Conservation (phyloP, 2,888 invertebrate species). For the Arge pagana region DNA sequence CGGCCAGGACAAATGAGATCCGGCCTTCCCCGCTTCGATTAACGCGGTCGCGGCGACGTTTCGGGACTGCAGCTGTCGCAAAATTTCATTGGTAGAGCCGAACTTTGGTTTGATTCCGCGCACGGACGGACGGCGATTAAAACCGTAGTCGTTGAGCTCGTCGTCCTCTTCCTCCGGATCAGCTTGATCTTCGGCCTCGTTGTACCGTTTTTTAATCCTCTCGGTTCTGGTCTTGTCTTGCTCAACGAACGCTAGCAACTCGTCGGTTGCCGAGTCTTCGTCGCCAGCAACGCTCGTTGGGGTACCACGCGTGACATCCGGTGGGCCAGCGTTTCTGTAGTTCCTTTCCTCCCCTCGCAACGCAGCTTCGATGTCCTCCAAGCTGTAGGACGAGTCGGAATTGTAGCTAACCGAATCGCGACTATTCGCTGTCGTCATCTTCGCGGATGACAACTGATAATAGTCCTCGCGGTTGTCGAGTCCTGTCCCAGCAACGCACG, state of each 20-base stretch:
- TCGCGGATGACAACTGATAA: conserved; percentile 63
- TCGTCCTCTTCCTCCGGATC: conserved; percentile 87
- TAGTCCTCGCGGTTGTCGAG: conserved; percentile 65
- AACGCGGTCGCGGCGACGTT: conserved; percentile 39
- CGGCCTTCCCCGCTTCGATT: conserved; percentile 37
- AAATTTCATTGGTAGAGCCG: conserved; percentile 78
- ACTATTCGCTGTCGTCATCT: conserved; percentile 57
- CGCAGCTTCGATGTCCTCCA: conserved; percentile 68
- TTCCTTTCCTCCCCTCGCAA: conserved; percentile 59
- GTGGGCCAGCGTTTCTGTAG: conserved; percentile 66
- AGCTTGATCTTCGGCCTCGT: conserved; percentile 54
- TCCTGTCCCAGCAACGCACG: conserved; percentile 70
- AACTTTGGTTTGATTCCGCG: conserved; percentile 88
- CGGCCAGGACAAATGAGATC: conserved; percentile 35
- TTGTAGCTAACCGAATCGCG: conserved; percentile 67
- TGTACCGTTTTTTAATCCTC: conserved; percentile 75
- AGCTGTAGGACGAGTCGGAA: conserved; percentile 70
- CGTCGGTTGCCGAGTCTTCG: conserved; percentile 64
- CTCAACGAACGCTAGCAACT: conserved; percentile 81
- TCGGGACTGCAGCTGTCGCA: conserved; percentile 81
- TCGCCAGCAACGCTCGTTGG: conserved; percentile 59
- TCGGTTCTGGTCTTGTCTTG: conserved; percentile 84
- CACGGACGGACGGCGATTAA: conserved; percentile 86
- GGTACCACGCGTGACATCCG: conserved; percentile 80
- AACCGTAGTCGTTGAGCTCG: conserved; percentile 90